phyloP scores from a whole-genome alignment of 2,113 vertebrate genomes.

The Oenanthe oenanthe region DNA sequence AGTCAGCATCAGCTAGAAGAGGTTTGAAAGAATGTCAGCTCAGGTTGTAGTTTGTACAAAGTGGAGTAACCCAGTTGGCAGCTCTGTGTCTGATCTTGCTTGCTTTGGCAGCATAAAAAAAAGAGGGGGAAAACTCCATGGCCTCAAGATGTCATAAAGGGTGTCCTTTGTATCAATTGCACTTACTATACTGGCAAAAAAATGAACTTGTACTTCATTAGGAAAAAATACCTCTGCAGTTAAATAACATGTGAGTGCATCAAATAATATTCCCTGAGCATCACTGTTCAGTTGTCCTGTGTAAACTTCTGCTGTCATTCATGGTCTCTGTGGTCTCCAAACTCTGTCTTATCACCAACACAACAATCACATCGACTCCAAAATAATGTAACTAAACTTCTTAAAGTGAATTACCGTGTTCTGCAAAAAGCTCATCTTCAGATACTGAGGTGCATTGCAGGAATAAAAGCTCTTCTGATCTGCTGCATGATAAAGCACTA shows the following conservation, averaged over 20 bases:
- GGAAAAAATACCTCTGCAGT: neutral
- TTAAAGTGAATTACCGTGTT: neutral
- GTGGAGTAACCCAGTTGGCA: neutral
- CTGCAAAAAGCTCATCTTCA: neutral
- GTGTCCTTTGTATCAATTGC: neutral
- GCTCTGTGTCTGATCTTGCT: neutral
- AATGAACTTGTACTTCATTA: neutral
- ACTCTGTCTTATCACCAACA: neutral
- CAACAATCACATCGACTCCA: neutral
- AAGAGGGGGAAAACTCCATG: neutral
- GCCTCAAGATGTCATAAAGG: neutral
- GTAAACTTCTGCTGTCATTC: neutral
- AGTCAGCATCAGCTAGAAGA: neutral
- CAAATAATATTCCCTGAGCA: neutral
- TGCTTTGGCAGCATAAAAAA: neutral
- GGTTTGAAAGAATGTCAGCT: neutral
- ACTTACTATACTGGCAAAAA: neutral
- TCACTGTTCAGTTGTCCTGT: neutral
- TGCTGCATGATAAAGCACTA: neutral
- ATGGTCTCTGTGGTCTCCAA: neutral
- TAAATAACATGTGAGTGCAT: neutral
- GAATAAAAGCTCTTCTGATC: slow-evolving; percentile 9
- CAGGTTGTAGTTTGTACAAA: neutral
- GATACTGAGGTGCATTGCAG: neutral
- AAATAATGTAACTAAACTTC: neutral